These are phyloP conservation scores for Xanthorhoe designata DNA, from an alignment of 2,888 invertebrate genomes.

Conservation along the genomic window DNA sequence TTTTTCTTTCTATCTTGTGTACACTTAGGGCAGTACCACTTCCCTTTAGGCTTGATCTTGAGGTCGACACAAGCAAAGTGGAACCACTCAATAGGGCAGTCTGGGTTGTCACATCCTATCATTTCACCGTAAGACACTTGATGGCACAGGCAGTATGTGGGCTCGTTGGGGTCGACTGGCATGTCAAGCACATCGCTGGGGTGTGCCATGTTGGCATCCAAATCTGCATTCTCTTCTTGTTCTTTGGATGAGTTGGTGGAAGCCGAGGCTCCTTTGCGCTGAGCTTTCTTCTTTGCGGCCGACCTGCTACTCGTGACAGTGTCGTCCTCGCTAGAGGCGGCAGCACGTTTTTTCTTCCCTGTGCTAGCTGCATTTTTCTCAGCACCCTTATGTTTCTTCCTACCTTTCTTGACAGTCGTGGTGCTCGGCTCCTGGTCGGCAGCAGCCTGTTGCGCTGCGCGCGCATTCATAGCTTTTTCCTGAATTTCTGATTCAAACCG, in stretches of 20 bases:
- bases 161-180: constrained; percentile 99
- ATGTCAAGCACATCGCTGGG: constrained; percentile 96
- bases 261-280: constrained; percentile 70
- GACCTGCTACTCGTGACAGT: constrained; percentile 70
- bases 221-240: constrained; percentile 76
- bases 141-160: constrained; percentile 98
- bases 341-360: constrained; percentile 83
- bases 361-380: constrained; percentile 71
- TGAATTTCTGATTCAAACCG: constrained; percentile 98
- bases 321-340: constrained; percentile 83
- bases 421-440: constrained; percentile 77
- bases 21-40: constrained; percentile 98
- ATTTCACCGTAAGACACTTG: constrained; percentile 98
- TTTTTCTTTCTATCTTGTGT: constrained; percentile 92
- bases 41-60: constrained; percentile 96
- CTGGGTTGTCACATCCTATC: constrained; percentile 98
- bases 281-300: constrained; percentile 76
- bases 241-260: constrained; percentile 71
- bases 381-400: constrained; percentile 76
- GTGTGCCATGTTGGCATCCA: constrained; percentile 88
- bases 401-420: constrained; percentile 77
- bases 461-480: constrained; percentile 93
- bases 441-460: constrained; percentile 85
- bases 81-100: constrained; percentile 97
- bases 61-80: constrained; percentile 97